Base-by-base conservation (phyloP, 1,140 invertebrate species). In the Tetragnatha versicolor region DNA sequence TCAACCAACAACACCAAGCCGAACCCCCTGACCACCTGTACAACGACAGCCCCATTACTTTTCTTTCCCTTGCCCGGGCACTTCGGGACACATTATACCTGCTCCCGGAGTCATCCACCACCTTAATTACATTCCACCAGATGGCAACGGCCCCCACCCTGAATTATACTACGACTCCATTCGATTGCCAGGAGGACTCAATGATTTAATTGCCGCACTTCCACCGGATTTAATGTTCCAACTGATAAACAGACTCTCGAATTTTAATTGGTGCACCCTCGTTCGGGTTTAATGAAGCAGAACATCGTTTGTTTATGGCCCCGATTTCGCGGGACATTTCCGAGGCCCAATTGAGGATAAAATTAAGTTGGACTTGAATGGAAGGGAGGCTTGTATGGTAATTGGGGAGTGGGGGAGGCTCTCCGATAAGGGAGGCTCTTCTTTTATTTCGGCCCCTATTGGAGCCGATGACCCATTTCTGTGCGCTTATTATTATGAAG, bases 201-300 rank as follows among this genome's bases (percentile, higher is more conserved):
- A 73, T 60, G 69, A 60, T 73, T 73, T 73, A 73, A 73, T 73
- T 73, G 69, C 66, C 25, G 47, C 47, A 69, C 69, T 73, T 60
- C 53, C 25, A n/a, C 69, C 49, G 29, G 69, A 73, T 73, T 73
- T 73, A 73, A 73, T 73, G 69, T 73, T 60, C 69, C 69, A 73
- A 73, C 69, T 73, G 69, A 73, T 73, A 73, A 73, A 73, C 69
- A 73, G 69, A 45, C 69, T 47, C 69, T 73, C 69, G 69, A 73
- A 73, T 73, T 73, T 73, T 73, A 73, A 73, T 73, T 73, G 69
- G 69, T 60, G 69, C 69, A 42, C 53, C 37, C 69, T 39, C 45
- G 20, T 53, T 53, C 53, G 22, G 35, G 29, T 60, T 73, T 60
- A 73, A 73, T 73, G 69, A 73, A 73, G 69, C 47, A 73, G 53